Conservation (phyloP, 1,140 invertebrate species). For the Ceratina japonica region DNA sequence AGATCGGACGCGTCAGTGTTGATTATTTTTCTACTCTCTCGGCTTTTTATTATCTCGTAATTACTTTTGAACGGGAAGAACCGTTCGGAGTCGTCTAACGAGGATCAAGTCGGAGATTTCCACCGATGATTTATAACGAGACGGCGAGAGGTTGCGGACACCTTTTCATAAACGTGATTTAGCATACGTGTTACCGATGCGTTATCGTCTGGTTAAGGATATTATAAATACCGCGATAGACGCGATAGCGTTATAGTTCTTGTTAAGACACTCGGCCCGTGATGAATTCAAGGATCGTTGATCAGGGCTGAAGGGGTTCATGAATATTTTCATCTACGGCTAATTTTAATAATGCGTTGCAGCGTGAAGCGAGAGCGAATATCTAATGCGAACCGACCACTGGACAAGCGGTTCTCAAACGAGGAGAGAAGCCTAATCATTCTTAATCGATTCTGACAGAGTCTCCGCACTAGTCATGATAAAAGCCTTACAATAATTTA, state of each 20-base stretch:
- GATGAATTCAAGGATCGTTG: slow-evolving; percentile 42
- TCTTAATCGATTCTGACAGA: too few species aligned
- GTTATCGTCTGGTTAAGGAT: slow-evolving; percentile 31
- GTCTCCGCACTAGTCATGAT: too few species aligned
- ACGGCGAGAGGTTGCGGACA: slow-evolving; percentile 13
- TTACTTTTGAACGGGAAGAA: neutral
- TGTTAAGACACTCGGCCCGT: slow-evolving; percentile 1
- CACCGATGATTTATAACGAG: slow-evolving; percentile 26
- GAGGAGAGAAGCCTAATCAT: neutral
- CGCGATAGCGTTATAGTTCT: slow-evolving; percentile 41
- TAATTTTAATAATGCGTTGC: slow-evolving; percentile 34
- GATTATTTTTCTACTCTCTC: neutral
- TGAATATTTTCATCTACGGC: slow-evolving; percentile 43
- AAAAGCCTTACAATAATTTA: too few species aligned
- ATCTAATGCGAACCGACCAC: neutral
- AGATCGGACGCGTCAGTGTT: too few species aligned
- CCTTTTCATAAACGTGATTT: slow-evolving; percentile 44
- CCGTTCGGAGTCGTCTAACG: too few species aligned
- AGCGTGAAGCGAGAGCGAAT: neutral
- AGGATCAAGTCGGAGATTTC: neutral
- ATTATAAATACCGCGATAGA: slow-evolving; percentile 40
- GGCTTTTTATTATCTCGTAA: neutral
- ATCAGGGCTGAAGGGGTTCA: slow-evolving; percentile 34
- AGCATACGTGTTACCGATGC: slow-evolving; percentile 3
- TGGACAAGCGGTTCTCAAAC: neutral